These are phyloP conservation scores for Desmodus rotundus DNA, from an alignment of 2,113 vertebrate species.

Conservation along the genomic window DNA sequence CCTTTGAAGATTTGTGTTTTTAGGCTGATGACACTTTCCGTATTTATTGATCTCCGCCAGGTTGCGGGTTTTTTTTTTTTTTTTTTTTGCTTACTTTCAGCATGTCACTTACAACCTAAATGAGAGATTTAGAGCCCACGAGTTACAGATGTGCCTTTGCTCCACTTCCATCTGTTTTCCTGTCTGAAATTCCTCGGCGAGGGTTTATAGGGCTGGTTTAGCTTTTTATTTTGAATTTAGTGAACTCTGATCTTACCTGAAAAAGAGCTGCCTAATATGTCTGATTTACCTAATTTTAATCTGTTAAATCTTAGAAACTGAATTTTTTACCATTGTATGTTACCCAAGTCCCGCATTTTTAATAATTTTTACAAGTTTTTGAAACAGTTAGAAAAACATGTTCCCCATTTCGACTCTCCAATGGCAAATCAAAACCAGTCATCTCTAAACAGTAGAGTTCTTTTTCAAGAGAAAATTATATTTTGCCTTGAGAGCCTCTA, in stretches of 20 bases:
- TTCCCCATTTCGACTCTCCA: slow-evolving; percentile 29
- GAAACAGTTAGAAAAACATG: slow-evolving; percentile 13
- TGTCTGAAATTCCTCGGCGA: slow-evolving; percentile 58
- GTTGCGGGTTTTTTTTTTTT: slow-evolving; percentile 60
- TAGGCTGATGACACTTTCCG: slow-evolving; percentile 57
- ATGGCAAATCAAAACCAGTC: slow-evolving; percentile 44
- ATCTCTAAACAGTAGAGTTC: background rate
- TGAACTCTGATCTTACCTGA: background rate
- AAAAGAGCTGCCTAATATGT: background rate
- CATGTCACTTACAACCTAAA: slow-evolving; percentile 72
- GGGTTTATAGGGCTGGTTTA: slow-evolving; percentile 51
- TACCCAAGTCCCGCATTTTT: background rate
- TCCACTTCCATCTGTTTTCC: slow-evolving; percentile 76
- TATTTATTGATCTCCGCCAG: slow-evolving; percentile 70
- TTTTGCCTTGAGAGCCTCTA: background rate
- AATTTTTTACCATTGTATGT: background rate
- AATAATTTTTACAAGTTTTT: slow-evolving; percentile 16
- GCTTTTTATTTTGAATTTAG: background rate
- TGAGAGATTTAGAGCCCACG: slow-evolving; percentile 74
- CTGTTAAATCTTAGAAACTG: background rate
- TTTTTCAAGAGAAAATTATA: background rate
- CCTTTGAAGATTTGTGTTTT: slow-evolving; percentile 78
- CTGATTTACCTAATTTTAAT: slow-evolving; percentile 33
- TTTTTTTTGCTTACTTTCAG: slow-evolving; percentile 72
- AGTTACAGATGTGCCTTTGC: slow-evolving; percentile 76